Evolutionary conservation across 2,888 invertebrate genomes (phyloP).

Genomic region (Ptychoptera contaminata): DNA sequence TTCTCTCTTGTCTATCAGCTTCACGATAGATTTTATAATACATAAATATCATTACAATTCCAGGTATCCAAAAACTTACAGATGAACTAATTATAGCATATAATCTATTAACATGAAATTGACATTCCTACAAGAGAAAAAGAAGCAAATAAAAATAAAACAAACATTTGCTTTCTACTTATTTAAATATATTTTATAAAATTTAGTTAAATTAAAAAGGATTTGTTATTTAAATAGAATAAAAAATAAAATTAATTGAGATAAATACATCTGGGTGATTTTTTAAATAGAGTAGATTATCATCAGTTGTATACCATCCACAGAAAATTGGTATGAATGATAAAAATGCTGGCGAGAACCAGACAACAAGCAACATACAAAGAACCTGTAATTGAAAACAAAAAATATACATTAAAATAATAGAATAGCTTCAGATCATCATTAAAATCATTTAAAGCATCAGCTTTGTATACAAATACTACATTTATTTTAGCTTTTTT

Average conservation of each 20-base stretch:
- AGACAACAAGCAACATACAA: constrained; percentile 71
- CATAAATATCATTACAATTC: constrained; percentile 84
- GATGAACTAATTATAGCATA: constrained; percentile 80
- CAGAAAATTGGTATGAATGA: constrained; percentile 91
- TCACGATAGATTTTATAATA: constrained; percentile 79
- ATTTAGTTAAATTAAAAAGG: no score
- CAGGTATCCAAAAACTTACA: constrained; percentile 88
- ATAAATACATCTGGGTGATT: constrained; percentile 43
- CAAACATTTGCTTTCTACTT: no score
- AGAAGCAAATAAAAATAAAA: no score
- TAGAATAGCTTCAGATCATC: no score
- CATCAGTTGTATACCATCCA: constrained; percentile 84
- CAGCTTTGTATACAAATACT: background rate
- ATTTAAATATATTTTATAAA: no score
- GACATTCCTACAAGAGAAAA: constrained; percentile 36
- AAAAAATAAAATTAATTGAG: no score
- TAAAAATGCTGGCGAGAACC: constrained; percentile 81
- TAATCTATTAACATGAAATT: constrained; percentile 70
- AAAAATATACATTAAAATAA: no score
- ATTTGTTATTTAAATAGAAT: no score
- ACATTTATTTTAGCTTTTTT: no score
- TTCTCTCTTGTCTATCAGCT: constrained; percentile 68
- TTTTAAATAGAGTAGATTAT: constrained; percentile 53
- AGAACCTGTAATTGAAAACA: constrained; percentile 32
- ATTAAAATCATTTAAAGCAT: background rate